These are phyloP conservation scores for Saguinus midas DNA, from an alignment of 2,113 vertebrate species.

Conservation along the genomic window DNA sequence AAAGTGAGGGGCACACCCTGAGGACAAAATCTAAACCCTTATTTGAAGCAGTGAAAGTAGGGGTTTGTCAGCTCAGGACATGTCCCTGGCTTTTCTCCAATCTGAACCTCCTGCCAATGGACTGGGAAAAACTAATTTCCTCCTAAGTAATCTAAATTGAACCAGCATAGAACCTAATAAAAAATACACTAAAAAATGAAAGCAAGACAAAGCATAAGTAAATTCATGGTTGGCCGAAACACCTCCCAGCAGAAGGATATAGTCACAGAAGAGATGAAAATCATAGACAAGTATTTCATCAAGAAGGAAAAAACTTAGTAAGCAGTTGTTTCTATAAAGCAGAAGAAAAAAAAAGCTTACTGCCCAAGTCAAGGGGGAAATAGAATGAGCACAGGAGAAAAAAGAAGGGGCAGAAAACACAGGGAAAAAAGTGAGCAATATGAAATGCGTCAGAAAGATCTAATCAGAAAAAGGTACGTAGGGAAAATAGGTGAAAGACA, in stretches of 20 bases:
- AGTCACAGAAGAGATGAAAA: neutral
- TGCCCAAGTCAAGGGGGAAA: neutral
- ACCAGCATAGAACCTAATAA: neutral
- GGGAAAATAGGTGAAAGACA: neutral
- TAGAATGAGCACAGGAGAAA: neutral
- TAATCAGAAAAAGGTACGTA: neutral
- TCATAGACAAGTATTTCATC: neutral
- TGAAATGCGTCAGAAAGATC: neutral
- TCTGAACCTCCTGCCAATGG: neutral
- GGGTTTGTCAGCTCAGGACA: neutral
- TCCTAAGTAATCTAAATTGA: neutral
- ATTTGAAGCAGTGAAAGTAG: neutral
- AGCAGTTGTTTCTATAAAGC: neutral
- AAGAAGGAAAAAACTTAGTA: neutral
- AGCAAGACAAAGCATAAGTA: neutral
- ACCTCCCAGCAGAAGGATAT: neutral
- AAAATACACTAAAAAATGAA: neutral
- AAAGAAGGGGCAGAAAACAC: neutral
- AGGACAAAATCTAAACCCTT: neutral
- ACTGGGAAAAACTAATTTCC: neutral
- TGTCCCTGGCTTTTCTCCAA: neutral
- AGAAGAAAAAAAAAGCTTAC: neutral
- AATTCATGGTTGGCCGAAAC: neutral
- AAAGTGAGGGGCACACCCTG: neutral
- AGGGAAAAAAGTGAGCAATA: neutral